Conservation (phyloP, 2,113 vertebrate species). For the Coptodon rendalli region DNA sequence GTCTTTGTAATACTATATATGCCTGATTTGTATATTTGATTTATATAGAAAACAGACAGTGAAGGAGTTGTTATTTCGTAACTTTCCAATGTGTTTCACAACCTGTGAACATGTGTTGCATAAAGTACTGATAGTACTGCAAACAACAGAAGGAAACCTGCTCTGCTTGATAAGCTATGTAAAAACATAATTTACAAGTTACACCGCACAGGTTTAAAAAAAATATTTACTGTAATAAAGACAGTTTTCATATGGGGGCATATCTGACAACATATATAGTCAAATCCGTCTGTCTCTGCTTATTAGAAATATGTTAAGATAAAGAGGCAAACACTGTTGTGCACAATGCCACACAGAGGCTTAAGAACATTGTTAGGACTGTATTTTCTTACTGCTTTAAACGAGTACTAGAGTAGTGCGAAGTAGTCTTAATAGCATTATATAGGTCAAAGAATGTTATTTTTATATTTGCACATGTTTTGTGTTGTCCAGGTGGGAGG, state of each 20-base stretch:
- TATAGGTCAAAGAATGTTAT: neutral
- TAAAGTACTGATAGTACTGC: neutral
- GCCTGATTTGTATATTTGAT: neutral
- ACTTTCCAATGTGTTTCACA: neutral
- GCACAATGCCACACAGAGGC: neutral
- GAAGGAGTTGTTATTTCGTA: neutral
- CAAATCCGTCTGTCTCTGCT: neutral
- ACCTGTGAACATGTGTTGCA: neutral
- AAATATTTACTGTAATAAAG: neutral
- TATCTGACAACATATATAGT: neutral
- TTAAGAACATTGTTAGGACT: neutral
- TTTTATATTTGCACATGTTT: neutral
- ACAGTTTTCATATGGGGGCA: neutral
- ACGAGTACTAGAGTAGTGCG: neutral
- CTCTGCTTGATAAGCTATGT: neutral
- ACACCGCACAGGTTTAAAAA: neutral
- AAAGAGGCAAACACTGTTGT: neutral
- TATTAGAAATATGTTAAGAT: neutral
- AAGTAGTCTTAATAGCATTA: neutral
- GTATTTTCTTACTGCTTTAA: neutral
- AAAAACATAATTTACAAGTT: neutral
- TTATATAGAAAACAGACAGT: neutral
- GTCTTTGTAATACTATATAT: neutral
- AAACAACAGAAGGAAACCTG: neutral
- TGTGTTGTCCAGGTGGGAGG: conserved; percentile 84